A percentile compares a stretch with the other conserved stretches of the same genome.
These are phyloP conservation scores for Prorops nasuta DNA, from an alignment of 1,140 invertebrate genomes.

Conservation along the genomic window DNA sequence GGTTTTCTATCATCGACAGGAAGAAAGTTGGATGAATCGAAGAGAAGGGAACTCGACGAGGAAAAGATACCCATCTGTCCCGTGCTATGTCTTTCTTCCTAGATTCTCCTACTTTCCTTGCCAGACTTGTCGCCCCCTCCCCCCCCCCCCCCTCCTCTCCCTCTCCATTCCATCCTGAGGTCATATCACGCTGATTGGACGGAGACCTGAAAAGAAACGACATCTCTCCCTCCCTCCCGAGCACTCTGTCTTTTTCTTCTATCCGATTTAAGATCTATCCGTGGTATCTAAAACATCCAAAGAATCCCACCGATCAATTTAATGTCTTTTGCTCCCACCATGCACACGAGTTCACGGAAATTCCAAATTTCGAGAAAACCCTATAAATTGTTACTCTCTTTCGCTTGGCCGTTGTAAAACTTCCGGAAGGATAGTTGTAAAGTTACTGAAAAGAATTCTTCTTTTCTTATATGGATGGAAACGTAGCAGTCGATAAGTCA, in stretches of 20 bases:
- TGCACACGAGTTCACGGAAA: too few species aligned
- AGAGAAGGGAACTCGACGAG: conserved; percentile 24
- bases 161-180: background rate
- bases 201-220: conserved; percentile 23
- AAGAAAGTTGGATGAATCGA: background rate
- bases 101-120: too few species aligned
- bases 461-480: too few species aligned
- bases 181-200: conserved; percentile 18
- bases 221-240: conserved; percentile 13
- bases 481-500: conserved; percentile 36
- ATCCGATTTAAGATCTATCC: too few species aligned
- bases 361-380: background rate
- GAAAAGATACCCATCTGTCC: conserved; percentile 15
- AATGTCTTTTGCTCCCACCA: too few species aligned
- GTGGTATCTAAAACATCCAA: too few species aligned
- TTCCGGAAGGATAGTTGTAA: too few species aligned
- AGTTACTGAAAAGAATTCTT: too few species aligned
- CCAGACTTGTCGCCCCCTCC: background rate
- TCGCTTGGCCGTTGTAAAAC: too few species aligned
- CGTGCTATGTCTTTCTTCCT: conserved; percentile 24
- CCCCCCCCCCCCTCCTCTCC: conserved; percentile 1
- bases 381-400: too few species aligned
- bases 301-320: too few species aligned
- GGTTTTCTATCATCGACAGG: background rate
- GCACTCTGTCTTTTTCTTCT: too few species aligned